These are phyloP conservation scores for Patella caerulea DNA, from an alignment of 2,888 invertebrate genomes.

Conservation along the genomic window DNA sequence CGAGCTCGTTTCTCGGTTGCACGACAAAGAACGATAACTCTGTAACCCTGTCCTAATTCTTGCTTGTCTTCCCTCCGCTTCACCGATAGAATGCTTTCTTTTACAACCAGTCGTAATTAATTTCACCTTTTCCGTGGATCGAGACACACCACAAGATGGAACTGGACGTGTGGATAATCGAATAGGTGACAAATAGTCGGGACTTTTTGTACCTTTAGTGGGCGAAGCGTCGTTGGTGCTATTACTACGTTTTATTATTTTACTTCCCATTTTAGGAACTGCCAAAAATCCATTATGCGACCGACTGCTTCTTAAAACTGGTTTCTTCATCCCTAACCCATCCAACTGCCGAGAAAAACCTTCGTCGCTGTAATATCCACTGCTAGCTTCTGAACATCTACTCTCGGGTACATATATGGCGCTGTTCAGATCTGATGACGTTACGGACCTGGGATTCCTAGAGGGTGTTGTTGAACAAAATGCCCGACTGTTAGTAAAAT, in stretches of 20 bases:
- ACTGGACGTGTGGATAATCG: neutral
- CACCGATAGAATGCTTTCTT: neutral
- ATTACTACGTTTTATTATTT: neutral
- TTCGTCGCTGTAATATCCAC: neutral
- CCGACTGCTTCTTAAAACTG: neutral
- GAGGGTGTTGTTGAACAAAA: neutral
- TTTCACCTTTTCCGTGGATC: neutral
- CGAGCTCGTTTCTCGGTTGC: neutral
- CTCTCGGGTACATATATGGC: neutral
- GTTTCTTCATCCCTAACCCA: neutral
- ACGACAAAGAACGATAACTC: neutral
- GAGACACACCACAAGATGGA: neutral
- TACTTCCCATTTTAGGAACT: neutral
- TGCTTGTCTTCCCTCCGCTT: neutral
- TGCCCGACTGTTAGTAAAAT: neutral
- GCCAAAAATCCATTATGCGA: neutral
- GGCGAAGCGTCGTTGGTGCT: neutral
- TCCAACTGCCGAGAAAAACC: neutral
- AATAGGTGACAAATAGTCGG: neutral
- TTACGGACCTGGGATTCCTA: neutral
- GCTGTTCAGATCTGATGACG: neutral
- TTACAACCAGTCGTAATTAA: neutral
- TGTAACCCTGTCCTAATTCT: neutral
- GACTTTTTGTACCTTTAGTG: neutral
- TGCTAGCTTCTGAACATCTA: neutral